Conservation (phyloP, 2,888 invertebrate species). For the Ischnura elegans region DNA sequence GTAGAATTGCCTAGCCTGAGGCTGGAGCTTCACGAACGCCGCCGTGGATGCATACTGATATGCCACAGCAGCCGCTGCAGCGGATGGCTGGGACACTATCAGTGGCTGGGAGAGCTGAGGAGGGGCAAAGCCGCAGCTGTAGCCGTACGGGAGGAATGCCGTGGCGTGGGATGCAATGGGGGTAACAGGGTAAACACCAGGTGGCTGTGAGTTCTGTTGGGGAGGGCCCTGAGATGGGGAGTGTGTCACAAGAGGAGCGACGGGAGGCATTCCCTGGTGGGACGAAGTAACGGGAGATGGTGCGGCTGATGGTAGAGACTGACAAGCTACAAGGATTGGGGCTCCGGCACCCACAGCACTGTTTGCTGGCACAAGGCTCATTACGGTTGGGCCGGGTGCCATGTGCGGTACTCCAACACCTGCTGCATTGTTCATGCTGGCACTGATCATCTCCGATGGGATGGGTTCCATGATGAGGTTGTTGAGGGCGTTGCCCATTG, state of each 20-base stretch:
- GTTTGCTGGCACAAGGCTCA: conserved; percentile 74
- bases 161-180: conserved; percentile 70
- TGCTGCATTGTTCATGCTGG: conserved; percentile 82
- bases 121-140: conserved; percentile 49
- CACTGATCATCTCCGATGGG: conserved; percentile 76
- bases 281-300: conserved; percentile 55
- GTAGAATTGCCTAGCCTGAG: conserved; percentile 42
- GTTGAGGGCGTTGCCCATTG: conserved; percentile 66
- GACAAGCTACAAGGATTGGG: conserved; percentile 76
- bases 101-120: conserved; percentile 46
- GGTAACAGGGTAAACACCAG: conserved; percentile 73
- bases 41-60: conserved; percentile 66
- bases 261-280: conserved; percentile 61
- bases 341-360: conserved; percentile 35
- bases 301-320: conserved; percentile 70
- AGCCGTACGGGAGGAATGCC: conserved; percentile 68
- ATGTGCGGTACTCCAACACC: conserved; percentile 78
- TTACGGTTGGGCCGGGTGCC: conserved; percentile 74
- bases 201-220: conserved; percentile 71
- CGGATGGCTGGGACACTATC: conserved; percentile 39
- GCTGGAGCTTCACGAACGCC: conserved; percentile 50
- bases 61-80: conserved; percentile 46
- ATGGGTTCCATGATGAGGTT: conserved; percentile 67
- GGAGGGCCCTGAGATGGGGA: conserved; percentile 72
- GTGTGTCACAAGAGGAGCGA: conserved; percentile 70